Percentiles rank a stretch among this genome's conserved stretches.
phyloP scores from a whole-genome alignment of 64 coral and sea anemone species.

The Montipora sp. region DNA sequence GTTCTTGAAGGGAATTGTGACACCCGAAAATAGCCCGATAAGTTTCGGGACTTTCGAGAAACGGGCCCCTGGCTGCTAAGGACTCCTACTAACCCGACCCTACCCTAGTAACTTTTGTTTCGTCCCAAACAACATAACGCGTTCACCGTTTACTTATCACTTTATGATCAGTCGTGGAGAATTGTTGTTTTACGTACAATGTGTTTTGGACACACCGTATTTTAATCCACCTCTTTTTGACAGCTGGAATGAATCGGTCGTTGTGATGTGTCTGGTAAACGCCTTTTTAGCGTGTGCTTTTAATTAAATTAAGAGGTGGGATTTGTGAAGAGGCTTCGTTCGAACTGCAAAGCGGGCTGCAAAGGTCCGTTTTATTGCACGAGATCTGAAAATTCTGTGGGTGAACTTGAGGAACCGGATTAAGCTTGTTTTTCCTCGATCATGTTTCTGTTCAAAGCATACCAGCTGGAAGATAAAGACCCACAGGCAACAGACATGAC shows the following conservation, averaged over 20 bases:
- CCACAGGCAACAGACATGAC: neutral
- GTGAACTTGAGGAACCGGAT: neutral
- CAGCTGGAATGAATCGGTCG: conserved; percentile 21
- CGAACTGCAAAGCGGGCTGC: no score
- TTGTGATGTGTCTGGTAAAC: conserved; percentile 7
- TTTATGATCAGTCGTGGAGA: neutral
- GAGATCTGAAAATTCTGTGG: neutral
- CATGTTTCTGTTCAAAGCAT: neutral
- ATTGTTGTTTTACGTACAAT: neutral
- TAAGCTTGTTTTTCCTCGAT: neutral
- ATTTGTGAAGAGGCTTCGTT: neutral
- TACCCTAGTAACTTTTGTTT: neutral
- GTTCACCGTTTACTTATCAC: neutral
- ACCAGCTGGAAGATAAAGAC: neutral
- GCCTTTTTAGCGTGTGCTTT: neutral
- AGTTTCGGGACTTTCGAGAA: no score
- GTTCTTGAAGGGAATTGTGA: no score
- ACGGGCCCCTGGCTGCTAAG: conserved; percentile 41
- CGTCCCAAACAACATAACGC: conserved; percentile 9
- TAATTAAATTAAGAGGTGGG: neutral
- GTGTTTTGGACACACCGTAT: neutral
- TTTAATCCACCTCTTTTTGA: conserved; percentile 31
- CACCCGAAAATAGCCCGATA: no score
- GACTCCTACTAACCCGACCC: neutral
- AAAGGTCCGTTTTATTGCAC: no score